phyloP scores from a whole-genome alignment of 2,888 invertebrate species.

The Lithophane semibrunnea region DNA sequence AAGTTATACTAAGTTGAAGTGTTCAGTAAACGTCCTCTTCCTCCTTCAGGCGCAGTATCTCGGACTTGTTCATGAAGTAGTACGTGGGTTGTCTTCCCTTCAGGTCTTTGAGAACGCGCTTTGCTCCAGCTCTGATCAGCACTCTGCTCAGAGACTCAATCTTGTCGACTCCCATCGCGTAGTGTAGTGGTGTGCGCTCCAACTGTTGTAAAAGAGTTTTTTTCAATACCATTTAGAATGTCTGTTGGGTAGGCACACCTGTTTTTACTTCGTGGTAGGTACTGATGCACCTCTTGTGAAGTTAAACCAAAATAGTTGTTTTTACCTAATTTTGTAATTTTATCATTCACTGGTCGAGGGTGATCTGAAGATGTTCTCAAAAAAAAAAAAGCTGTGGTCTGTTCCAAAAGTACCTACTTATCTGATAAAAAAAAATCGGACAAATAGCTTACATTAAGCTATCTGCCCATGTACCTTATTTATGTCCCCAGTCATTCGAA shows the following conservation, averaged over 20 bases:
- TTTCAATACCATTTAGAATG: not conserved
- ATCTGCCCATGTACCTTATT: too few species aligned
- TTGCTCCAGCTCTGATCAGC: constrained; percentile 95
- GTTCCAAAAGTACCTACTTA: too few species aligned
- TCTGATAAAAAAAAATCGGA: too few species aligned
- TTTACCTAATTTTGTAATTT: not conserved
- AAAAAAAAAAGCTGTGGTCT: not conserved
- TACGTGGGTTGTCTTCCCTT: constrained; percentile 97
- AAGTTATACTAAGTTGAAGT: constrained; percentile 30
- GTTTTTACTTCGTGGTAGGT: too few species aligned
- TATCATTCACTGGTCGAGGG: not conserved
- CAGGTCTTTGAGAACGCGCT: constrained; percentile 95
- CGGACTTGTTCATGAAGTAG: constrained; percentile 98
- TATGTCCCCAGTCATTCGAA: too few species aligned
- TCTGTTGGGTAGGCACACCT: too few species aligned
- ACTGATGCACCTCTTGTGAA: too few species aligned
- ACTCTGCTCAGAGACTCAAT: constrained; percentile 95
- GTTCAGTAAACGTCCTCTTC: constrained; percentile 93
- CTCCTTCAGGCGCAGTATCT: constrained; percentile 95
- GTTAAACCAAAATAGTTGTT: too few species aligned
- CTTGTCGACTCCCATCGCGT: constrained; percentile 96
- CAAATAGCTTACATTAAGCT: too few species aligned
- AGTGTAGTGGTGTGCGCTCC: constrained; percentile 96
- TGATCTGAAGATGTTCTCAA: not conserved
- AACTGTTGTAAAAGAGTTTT: constrained; percentile 89